phyloP scores from a whole-genome alignment of 2,888 invertebrate species.

The Hedychridium roseum region DNA sequence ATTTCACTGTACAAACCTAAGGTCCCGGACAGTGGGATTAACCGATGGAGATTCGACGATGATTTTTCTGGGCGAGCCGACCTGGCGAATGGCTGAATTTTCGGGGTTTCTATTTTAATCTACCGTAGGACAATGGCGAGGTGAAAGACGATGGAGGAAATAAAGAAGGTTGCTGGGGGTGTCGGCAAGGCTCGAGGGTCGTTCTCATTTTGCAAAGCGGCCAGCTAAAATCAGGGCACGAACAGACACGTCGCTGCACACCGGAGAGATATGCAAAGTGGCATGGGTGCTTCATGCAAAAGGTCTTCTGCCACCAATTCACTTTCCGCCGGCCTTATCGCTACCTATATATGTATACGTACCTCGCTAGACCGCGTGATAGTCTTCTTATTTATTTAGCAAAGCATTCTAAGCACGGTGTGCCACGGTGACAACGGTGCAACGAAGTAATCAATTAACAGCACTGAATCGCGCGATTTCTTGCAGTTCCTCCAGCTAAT shows the following conservation, averaged over 20 bases:
- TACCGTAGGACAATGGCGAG: background rate
- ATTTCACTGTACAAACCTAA: too few relatives aligned
- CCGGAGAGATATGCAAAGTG: slow-evolving; percentile 49
- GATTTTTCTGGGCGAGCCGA: too few relatives aligned
- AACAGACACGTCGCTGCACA: slow-evolving; percentile 22
- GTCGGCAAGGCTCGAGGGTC: slow-evolving; percentile 21
- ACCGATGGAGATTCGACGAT: too few relatives aligned
- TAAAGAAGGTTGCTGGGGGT: background rate
- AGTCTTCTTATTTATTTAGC: slow-evolving; percentile 33
- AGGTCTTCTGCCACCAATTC: slow-evolving; percentile 51
- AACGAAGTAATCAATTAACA: background rate
- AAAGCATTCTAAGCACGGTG: too few relatives aligned
- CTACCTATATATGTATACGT: slow-evolving; percentile 24
- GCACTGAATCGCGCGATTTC: too few relatives aligned
- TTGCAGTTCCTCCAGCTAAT: too few relatives aligned
- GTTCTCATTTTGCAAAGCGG: slow-evolving; percentile 34
- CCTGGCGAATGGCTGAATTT: too few relatives aligned
- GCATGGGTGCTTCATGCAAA: slow-evolving; percentile 46
- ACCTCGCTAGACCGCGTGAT: slow-evolving; percentile 15
- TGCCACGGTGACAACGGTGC: too few relatives aligned
- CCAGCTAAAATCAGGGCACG: slow-evolving; percentile 33
- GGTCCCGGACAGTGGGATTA: too few relatives aligned
- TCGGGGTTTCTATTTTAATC: too few relatives aligned
- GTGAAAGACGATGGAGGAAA: background rate
- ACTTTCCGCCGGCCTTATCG: slow-evolving; percentile 44